These are phyloP conservation scores for Odontomyia ornata DNA, from an alignment of 2,888 invertebrate genomes.

Conservation along the genomic window DNA sequence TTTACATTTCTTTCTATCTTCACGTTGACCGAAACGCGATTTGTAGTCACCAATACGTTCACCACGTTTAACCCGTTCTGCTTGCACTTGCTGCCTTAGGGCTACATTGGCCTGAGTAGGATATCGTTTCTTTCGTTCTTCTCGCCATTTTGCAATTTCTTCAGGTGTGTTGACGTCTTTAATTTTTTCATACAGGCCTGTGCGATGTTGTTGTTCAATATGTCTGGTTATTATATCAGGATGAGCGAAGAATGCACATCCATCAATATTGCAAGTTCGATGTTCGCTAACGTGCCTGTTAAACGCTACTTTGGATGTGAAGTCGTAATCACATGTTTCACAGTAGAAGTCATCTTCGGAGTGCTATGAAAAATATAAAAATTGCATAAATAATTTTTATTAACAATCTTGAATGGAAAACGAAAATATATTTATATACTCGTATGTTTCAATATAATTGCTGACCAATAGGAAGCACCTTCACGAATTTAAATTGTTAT, in stretches of 20 bases:
- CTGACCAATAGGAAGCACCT: too few relatives aligned
- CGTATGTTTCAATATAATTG: too few relatives aligned
- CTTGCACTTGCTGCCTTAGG: slow-evolving; percentile 69
- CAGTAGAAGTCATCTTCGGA: slow-evolving; percentile 65
- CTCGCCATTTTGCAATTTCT: slow-evolving; percentile 85
- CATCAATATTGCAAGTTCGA: slow-evolving; percentile 80
- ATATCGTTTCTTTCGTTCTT: slow-evolving; percentile 80
- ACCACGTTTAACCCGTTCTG: slow-evolving; percentile 77
- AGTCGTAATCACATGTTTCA: slow-evolving; percentile 84
- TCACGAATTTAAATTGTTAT: too few relatives aligned
- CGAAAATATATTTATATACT: too few relatives aligned
- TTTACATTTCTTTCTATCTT: slow-evolving; percentile 58
- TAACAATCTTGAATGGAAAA: too few relatives aligned
- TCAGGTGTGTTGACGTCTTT: slow-evolving; percentile 79
- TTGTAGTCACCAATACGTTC: slow-evolving; percentile 71
- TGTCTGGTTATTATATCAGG: slow-evolving; percentile 82
- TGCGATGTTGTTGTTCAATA: slow-evolving; percentile 81
- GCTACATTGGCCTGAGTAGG: slow-evolving; percentile 77
- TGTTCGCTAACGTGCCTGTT: slow-evolving; percentile 78
- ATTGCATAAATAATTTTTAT: background rate
- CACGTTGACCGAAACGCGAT: slow-evolving; percentile 62
- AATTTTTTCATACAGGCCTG: slow-evolving; percentile 84
- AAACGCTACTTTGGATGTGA: slow-evolving; percentile 69
- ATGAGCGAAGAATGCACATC: slow-evolving; percentile 82
- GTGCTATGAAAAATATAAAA: background rate